These are phyloP conservation scores for Emydocephalus ijimae DNA, from an alignment of 2,113 vertebrate species.

Conservation along the genomic window DNA sequence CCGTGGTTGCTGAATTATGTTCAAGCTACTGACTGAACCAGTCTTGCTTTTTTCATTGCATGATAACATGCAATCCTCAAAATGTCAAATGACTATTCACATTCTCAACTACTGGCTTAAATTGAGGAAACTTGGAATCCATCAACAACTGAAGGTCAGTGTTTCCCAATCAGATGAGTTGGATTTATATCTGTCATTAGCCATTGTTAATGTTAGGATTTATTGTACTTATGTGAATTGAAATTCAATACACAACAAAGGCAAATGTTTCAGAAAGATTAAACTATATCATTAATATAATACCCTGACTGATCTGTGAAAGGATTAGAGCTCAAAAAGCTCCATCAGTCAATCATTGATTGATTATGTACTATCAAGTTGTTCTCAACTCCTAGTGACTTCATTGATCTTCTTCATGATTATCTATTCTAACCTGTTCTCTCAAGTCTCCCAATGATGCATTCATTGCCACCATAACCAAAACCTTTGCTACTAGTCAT, in stretches of 20 bases:
- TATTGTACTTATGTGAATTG: not conserved
- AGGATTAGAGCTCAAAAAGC: not conserved
- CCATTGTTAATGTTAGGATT: not conserved
- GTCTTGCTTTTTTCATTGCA: not conserved
- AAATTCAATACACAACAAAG: not conserved
- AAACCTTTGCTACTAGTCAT: not conserved
- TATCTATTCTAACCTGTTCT: not conserved
- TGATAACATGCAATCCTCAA: not conserved
- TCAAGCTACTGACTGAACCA: not conserved
- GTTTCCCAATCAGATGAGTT: not conserved
- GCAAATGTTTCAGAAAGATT: not conserved
- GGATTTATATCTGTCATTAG: not conserved
- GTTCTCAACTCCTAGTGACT: not conserved
- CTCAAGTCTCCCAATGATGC: not conserved
- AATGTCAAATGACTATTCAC: not conserved
- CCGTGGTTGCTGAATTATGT: not conserved
- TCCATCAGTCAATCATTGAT: not conserved
- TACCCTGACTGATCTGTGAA: not conserved
- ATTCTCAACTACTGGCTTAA: not conserved
- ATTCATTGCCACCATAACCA: not conserved
- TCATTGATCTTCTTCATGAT: not conserved
- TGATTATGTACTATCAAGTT: not conserved
- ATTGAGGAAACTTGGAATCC: not conserved
- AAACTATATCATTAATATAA: not conserved
- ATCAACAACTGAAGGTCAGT: not conserved